phyloP scores from a whole-genome alignment of 1,140 invertebrate genomes.

The Drosophila ogumai region DNA sequence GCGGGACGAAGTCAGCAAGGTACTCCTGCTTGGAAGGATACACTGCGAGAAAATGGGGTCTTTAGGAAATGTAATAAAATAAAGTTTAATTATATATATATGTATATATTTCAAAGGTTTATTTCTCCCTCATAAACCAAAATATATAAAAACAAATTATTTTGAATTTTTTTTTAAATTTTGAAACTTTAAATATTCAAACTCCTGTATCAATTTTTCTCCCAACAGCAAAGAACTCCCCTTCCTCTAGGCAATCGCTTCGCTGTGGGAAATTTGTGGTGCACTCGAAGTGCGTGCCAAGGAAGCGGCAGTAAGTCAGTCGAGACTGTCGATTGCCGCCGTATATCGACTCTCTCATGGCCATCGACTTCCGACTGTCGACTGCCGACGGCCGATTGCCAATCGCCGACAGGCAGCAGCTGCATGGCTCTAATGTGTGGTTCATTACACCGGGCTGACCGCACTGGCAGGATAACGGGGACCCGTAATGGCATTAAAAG shows the following conservation, averaged over 20 bases:
- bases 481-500: conserved; percentile 76
- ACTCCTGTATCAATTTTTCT: background rate
- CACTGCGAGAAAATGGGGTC: background rate
- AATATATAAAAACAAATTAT: no score
- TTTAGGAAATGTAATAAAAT: background rate
- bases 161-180: no score
- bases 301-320: conserved; percentile 72
- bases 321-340: conserved; percentile 14
- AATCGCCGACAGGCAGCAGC: conserved; percentile 22
- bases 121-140: no score
- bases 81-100: no score
- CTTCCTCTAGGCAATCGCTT: background rate
- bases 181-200: background rate
- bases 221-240: background rate
- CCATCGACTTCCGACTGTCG: conserved; percentile 30
- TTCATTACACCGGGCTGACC: conserved; percentile 76
- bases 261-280: conserved; percentile 35
- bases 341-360: conserved; percentile 11
- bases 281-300: conserved; percentile 65
- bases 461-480: conserved; percentile 32
- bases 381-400: conserved; percentile 34
- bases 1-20: conserved; percentile 28
- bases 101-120: no score
- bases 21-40: background rate
- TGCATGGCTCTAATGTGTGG: conserved; percentile 63